Evolutionary conservation across 2,113 vertebrate genomes (phyloP).

Genomic region (Microtus ochrogaster): DNA sequence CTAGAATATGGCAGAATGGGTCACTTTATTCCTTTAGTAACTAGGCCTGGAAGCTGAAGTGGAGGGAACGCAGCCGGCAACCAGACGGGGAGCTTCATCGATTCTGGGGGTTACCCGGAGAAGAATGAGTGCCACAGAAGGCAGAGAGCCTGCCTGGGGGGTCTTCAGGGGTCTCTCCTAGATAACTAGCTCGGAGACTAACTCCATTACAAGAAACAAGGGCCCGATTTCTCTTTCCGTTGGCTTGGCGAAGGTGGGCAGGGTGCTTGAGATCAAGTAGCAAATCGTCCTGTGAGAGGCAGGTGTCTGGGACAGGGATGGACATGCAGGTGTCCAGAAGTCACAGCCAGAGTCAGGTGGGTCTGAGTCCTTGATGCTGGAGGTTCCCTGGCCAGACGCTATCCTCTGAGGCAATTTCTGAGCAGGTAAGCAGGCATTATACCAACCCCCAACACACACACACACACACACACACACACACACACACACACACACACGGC

Average conservation of each 20-base stretch:
- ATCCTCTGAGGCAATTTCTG: neutral
- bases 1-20: neutral
- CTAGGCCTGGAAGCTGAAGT: rapidly evolving
- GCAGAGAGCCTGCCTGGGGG: neutral
- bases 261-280: neutral
- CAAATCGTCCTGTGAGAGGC: neutral
- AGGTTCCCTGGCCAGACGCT: neutral
- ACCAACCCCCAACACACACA: no score
- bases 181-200: neutral
- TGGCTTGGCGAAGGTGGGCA: neutral
- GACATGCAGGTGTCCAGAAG: neutral
- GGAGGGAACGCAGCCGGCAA: no score
- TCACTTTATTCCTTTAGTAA: rapidly evolving
- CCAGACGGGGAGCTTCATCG: rapidly evolving
- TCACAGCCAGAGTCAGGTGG: neutral
- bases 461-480: no score
- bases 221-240: neutral
- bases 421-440: neutral
- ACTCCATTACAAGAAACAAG: neutral
- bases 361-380: neutral
- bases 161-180: neutral
- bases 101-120: neutral
- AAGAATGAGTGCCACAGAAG: rapidly evolving
- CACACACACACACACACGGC: neutral
- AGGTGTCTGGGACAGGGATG: neutral